Evolutionary conservation across 2,113 vertebrate species (phyloP).

Genomic region (Notechis scutatus): DNA sequence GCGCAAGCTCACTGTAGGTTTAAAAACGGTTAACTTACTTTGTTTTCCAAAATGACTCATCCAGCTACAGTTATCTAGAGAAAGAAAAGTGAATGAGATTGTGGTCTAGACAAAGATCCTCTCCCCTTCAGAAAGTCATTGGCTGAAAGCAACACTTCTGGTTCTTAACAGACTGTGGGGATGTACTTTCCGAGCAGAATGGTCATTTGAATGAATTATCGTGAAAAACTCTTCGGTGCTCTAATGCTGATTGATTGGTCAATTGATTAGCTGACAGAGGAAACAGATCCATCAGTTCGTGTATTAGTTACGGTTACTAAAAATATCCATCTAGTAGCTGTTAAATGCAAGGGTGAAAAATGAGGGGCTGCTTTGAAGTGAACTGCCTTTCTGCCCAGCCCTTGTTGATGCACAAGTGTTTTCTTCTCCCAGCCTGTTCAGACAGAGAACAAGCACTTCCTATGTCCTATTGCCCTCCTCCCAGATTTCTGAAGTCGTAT

Average conservation of each 20-base stretch:
- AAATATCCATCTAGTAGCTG: background rate
- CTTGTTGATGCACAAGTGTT: background rate
- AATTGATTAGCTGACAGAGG: background rate
- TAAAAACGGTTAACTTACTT: constrained; percentile 4
- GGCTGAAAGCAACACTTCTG: background rate
- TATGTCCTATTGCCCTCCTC: background rate
- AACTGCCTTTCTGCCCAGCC: background rate
- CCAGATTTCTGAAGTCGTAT: background rate
- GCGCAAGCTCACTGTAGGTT: background rate
- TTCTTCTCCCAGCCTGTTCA: background rate
- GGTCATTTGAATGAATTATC: background rate
- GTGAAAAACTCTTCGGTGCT: background rate
- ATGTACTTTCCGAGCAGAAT: background rate
- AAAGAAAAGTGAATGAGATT: background rate
- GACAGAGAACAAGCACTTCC: background rate
- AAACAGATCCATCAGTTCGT: constrained; percentile 24
- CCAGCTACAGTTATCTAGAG: background rate
- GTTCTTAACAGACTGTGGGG: background rate
- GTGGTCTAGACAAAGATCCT: background rate
- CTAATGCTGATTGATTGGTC: background rate
- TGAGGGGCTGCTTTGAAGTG: background rate
- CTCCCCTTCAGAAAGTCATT: background rate
- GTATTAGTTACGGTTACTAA: background rate
- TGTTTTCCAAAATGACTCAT: background rate
- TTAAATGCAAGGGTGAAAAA: background rate